Evolutionary conservation across 2,888 invertebrate species (phyloP).

Genomic region (Acleris literana): DNA sequence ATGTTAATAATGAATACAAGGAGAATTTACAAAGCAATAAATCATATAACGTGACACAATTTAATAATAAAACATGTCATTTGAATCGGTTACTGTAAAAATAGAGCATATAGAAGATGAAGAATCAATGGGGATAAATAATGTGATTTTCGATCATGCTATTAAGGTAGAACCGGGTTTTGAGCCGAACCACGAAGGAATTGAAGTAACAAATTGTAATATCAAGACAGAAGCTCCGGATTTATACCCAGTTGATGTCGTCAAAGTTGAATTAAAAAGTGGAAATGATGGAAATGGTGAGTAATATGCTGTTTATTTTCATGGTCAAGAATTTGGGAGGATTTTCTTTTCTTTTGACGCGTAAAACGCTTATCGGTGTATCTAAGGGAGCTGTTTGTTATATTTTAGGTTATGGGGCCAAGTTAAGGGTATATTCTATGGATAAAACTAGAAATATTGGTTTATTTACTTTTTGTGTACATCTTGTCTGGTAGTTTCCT

Average conservation of each 20-base stretch:
- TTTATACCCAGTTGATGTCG: background rate
- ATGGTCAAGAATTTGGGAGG: no score
- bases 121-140: background rate
- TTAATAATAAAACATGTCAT: background rate
- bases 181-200: background rate
- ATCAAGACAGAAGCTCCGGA: background rate
- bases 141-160: background rate
- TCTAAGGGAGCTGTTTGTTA: no score
- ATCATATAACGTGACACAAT: background rate
- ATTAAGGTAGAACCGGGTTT: background rate
- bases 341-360: no score
- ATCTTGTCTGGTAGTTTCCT: no score
- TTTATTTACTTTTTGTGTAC: no score
- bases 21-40: background rate
- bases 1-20: no score
- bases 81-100: background rate
- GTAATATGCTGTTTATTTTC: background rate
- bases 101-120: background rate
- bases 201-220: no score
- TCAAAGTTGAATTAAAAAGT: background rate
- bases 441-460: no score
- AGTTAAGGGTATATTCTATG: no score
- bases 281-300: background rate
- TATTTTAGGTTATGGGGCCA: no score
- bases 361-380: no score